phyloP scores from a whole-genome alignment of 2,797 vertebrate genomes.

The Phoxinus dragarum region DNA sequence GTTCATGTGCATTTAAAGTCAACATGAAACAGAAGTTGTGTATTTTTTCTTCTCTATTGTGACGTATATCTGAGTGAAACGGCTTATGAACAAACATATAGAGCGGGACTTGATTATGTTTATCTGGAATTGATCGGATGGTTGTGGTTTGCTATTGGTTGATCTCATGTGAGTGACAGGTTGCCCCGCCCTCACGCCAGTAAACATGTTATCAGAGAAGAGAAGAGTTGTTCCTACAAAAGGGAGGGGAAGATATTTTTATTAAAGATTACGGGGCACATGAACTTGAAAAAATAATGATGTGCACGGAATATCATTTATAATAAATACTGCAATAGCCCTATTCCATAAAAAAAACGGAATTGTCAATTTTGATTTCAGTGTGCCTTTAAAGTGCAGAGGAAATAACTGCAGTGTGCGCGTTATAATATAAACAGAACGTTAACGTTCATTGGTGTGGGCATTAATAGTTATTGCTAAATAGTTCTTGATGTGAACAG shows the following conservation, averaged over 20 bases:
- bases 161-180: neutral
- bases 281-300: neutral
- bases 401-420: neutral
- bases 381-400: neutral
- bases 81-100: too few species aligned
- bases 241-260: neutral
- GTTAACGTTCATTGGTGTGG: neutral
- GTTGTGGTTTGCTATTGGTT: neutral
- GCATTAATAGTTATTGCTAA: neutral
- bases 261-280: neutral
- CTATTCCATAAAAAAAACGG: neutral
- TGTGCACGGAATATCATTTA: neutral
- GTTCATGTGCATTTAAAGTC: too few species aligned
- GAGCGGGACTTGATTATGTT: too few species aligned
- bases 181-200: too few species aligned
- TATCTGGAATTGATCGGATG: too few species aligned
- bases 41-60: too few species aligned
- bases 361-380: neutral
- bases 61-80: too few species aligned
- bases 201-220: neutral
- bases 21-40: too few species aligned
- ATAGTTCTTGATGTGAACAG: neutral
- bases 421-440: neutral
- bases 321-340: neutral
- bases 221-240: neutral